Evolutionary conservation across 1,140 invertebrate genomes (phyloP), one percentile per base, ranked within the genome.

Genomic region (Parapsyche elsis): DNA sequence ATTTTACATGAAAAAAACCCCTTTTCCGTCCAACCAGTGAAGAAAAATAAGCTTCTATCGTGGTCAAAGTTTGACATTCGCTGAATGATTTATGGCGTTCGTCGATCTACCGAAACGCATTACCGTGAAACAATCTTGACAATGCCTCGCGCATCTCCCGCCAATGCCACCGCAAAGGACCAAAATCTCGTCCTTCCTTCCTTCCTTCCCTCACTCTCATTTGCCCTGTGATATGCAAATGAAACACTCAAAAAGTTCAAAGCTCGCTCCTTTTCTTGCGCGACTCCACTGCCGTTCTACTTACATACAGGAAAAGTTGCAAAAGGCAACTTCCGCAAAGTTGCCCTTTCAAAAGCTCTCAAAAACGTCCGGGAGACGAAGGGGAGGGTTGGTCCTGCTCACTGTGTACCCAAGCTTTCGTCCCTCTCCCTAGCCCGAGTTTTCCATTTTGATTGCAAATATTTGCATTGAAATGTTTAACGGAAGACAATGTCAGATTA

Each of bases 71-170:
- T 53, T 53, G 49, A 53, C 49, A 10, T 53, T 80, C 71, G 9
- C 26, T 76, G 81, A 78, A 82, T 82, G 81, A 82, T 82, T 82
- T 82, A 82, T 80, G 81, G 75, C 53, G 44, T 79, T 71, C 64
- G 26, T 46, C 38, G 45, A 77, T 59, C 30, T 7, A 61, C 49
- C 61, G 61, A 82, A 80, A 80, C 73, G 79, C 81, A 83, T 80
- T 81, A 83, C 46, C 57, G 67, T 67, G 53, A 70, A 74, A 73
- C 78, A 79, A 61, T 79, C 78, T 73, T 79, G 70, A 79, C 78
- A 74, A 57, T 73, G 71, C 44, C 67, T 30, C 38, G 70, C 23
- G 44, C 70, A 49, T 67, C 76, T 30, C 67, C 14, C 46, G n/a
- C 2, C 10, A 12, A n/a, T n/a, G 16, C 10, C 49, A 53, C 23